Base-by-base conservation (phyloP, 1,140 invertebrate genomes). In the Chionoecetes opilio region DNA sequence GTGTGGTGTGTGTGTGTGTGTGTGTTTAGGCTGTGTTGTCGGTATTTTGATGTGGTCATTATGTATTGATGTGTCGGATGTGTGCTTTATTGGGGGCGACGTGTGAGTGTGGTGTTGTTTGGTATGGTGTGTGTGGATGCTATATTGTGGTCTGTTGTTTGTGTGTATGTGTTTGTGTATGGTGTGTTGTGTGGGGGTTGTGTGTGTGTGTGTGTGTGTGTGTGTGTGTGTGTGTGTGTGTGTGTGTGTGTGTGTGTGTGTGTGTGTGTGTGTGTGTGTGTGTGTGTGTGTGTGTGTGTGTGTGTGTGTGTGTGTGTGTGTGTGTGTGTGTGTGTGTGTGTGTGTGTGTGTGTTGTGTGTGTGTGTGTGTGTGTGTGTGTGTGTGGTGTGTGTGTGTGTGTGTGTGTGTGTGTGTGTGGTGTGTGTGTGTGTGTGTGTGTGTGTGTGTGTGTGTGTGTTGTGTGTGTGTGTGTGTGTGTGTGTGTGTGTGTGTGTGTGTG, bases 261-360 rank as follows among this genome's bases (percentile, higher is more conserved):
- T n/a, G 86, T 38, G 86, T 38, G 35, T 88, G 34, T 88, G 86
- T 88, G 35, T 38, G 86, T 88, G 86, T 38, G 35, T 38, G 86
- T 38, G 86, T 86, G 85, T 86, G 85, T 86, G 85, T 86, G 85
- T 86, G 31, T 86, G 2, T 31, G 29, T 31, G 17, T 86, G 84
- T 86, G 84, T 86, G 29, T 86, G 84, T 86, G 84, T 86, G 29
- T 86, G 84, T 86, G 84, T 86, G 29, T 86, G 84, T 86, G 84
- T 86, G 84, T 86, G 84, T 86, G 84, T 86, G 84, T 86, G 21
- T 86, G 29, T 86, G 84, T 86, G 84, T 86, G 84, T 86, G 84
- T 86, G 21, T 86, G 84, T 86, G 84, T 86, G 84, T 86, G 29
- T 86, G 84, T 46, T 31, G n/a, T 86, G 84, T 86, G 84, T 86